Base-by-base conservation (phyloP, 2,113 vertebrate species). In the Sula dactylatra region DNA sequence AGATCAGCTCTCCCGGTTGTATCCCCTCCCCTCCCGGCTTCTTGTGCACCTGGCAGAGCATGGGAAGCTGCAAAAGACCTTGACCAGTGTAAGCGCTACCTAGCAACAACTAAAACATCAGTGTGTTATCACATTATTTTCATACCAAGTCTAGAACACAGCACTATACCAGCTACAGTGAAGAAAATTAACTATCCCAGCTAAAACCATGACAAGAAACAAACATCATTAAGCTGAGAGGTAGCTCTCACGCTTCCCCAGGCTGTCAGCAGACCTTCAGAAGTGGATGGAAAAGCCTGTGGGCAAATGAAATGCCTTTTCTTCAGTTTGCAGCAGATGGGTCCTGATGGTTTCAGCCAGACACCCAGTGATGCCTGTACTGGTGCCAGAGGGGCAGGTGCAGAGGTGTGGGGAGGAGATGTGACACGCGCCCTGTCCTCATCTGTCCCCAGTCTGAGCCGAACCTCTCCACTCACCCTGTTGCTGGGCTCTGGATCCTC, bases 381-480 rank as follows among this genome's bases (percentile, higher is more conserved):
- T 3, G 2, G 22, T 74, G 65, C 38, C 78, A 87, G 45, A 72
- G 34, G 17, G 25, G 27, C 27, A 77, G 69, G 67, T 5, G 4
- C 6, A 36, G 55, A 47, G 34, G 7, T 27, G 32, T 32, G 19
- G 29, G 47, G n/a, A 56, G 18, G 45, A 81, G 18, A 26, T 25
- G 34, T 1, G 2, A 13, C 0, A 1, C 21, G 8, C 42, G 67
- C 24, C 13, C 47, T 1, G 2, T 50, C n/a, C 44, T 76, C 61
- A 71, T 13, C 38, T 44, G 54, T 42, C 66, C 19, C 29, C 4
- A 1, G 11, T 61, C 56, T 17, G 54, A 40, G 40, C 6, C 5
- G 9, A 59, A 55, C 13, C 3, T 52, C 32, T 54, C 26, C 2
- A 7, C 15, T 27, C 32, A 22, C 7, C 32, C 26, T 67, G 8